Base-by-base conservation (phyloP, 2,888 invertebrate species). In the Slavum lentiscoides region DNA sequence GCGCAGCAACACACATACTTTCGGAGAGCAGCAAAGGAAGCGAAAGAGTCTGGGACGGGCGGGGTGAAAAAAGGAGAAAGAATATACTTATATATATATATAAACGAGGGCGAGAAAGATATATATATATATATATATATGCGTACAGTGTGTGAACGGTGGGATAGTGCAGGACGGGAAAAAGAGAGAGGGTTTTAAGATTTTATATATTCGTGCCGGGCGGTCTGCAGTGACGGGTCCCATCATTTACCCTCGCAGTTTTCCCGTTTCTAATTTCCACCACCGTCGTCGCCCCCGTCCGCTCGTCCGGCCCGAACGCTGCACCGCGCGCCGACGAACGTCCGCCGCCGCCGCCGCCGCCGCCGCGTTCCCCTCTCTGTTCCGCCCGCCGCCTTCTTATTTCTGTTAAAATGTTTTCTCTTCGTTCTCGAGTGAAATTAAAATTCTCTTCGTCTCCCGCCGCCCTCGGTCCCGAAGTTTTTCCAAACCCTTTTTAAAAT, bases 331-430 rank as follows among this genome's bases (percentile, higher is more conserved):
- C 19, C 21, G 6, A 21, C 55, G 13, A 30, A 4, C n/a, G 6
- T 15, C 11, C 70, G 37, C 39, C n/a, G 70, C 80, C 62, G 21
- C 37, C 66, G 6, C 13, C 74, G 23, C 64, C 17, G 4, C 6
- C 30, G 8, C 39, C 39, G 8, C 39, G 6, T 6, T 39, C 39
- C 4, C 39, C 39, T n/a, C n/a, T n/a, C n/a, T n/a, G n/a, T n/a
- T 5, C 43, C 21, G 59, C 17, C 11, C 70, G 37, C 39, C n/a
- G 70, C 80, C 62, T 80, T 80, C 80, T 80, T 72, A 80, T 82
- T 82, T 82, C 82, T 82, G 77, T 82, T 82, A 82, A 82, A 82
- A 82, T 82, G 82, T 82, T 82, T 82, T 82, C 82, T 82, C 77
- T 82, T 82, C 76, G 72, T 77, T 82, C 82, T 82, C 82, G 80